Evolutionary conservation across 2,797 vertebrate genomes (phyloP).

Genomic region (Malacoraja senta): DNA sequence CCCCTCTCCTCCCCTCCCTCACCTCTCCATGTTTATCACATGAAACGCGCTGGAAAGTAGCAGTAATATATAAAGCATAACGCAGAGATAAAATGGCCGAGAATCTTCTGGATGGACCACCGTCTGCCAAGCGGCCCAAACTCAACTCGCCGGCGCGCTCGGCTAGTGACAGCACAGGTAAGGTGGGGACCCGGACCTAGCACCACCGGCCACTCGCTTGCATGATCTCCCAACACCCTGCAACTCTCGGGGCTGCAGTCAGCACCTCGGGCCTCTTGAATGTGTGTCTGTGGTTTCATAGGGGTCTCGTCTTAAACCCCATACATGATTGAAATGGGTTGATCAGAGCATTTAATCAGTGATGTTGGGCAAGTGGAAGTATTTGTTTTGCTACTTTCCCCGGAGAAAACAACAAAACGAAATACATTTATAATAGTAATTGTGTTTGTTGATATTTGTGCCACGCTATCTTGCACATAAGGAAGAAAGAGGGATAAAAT

Average conservation of each 20-base stretch:
- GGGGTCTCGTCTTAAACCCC: not conserved
- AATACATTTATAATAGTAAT: not conserved
- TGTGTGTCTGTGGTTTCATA: not conserved
- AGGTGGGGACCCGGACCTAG: conserved; percentile 47
- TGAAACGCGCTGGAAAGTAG: not conserved
- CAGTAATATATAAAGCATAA: not conserved
- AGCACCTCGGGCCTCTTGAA: not conserved
- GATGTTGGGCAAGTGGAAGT: not conserved
- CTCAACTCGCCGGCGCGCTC: conserved; percentile 89
- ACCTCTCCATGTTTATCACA: conserved; percentile 3
- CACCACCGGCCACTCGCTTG: not conserved
- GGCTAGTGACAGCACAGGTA: conserved; percentile 87
- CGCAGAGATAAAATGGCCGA: conserved; percentile 70
- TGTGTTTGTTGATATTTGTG: not conserved
- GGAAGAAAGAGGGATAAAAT: not conserved
- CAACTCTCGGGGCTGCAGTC: not conserved
- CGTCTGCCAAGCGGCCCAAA: conserved; percentile 88
- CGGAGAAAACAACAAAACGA: not conserved
- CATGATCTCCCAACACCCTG: not conserved
- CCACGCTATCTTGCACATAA: not conserved
- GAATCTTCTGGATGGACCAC: conserved; percentile 92
- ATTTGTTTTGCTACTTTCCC: not conserved
- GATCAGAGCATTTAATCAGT: not conserved
- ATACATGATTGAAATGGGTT: not conserved
- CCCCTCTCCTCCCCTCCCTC: not conserved